Percentiles rank a stretch among this genome's conserved stretches.
Evolutionary conservation across 2,113 vertebrate genomes (phyloP).

Genomic region (Quiscalus mexicanus): DNA sequence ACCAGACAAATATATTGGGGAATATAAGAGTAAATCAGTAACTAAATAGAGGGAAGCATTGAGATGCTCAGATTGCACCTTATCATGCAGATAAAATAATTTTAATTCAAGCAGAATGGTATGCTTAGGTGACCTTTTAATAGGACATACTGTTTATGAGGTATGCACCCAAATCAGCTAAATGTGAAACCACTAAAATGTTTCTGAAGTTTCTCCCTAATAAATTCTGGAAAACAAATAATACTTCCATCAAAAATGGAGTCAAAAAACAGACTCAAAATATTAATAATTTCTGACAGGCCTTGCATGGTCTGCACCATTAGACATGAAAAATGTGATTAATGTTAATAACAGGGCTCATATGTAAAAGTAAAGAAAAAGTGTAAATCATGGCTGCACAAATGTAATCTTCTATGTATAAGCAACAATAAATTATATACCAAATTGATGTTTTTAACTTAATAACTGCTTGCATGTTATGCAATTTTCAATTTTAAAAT

Average conservation of each 20-base stretch:
- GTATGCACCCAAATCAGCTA: not conserved
- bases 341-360: not conserved
- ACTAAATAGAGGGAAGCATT: not conserved
- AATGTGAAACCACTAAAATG: not conserved
- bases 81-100: not conserved
- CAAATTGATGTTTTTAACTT: not conserved
- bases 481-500: not conserved
- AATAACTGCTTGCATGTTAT: not conserved
- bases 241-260: slow-evolving; percentile 1
- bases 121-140: not conserved
- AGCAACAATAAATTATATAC: not conserved
- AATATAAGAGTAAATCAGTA: not conserved
- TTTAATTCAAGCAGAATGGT: not conserved
- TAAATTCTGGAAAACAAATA: slow-evolving; percentile 53
- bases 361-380: not conserved
- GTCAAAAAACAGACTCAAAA: not conserved
- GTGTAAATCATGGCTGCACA: not conserved
- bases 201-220: slow-evolving; percentile 15
- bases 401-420: not conserved
- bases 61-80: not conserved
- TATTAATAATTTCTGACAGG: not conserved
- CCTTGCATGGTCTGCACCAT: not conserved
- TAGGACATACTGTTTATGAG: not conserved
- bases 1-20: not conserved
- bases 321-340: not conserved